Evolutionary conservation across 2,113 vertebrate genomes (phyloP).

Genomic region (Myotis davidii): DNA sequence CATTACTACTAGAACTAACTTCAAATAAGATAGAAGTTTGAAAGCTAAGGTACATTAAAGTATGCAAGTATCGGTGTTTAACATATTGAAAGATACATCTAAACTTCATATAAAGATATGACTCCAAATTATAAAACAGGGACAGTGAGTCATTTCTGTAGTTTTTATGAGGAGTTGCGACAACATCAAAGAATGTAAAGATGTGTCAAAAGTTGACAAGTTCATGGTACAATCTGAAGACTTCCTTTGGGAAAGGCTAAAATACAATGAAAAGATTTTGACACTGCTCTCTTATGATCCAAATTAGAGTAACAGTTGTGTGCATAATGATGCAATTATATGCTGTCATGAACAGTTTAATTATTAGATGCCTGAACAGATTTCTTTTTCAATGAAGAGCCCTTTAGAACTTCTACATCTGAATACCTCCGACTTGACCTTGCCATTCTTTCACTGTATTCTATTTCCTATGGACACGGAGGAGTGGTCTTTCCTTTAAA

Average conservation of each 20-base stretch:
- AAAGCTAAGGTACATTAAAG: not conserved
- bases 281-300: slow-evolving; percentile 84
- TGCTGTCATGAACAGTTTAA: slow-evolving; percentile 87
- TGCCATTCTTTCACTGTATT: not conserved
- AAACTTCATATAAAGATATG: not conserved
- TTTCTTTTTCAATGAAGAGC: slow-evolving; percentile 13
- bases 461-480: not conserved
- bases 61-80: not conserved
- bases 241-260: slow-evolving; percentile 76
- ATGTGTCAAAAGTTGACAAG: slow-evolving; percentile 29
- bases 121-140: slow-evolving; percentile 33
- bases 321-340: slow-evolving; percentile 89
- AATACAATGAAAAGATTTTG: slow-evolving; percentile 84
- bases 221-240: slow-evolving; percentile 64
- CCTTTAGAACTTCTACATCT: slow-evolving; percentile 63
- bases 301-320: slow-evolving; percentile 84
- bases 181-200: slow-evolving; percentile 52
- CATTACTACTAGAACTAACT: not conserved
- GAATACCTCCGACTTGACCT: slow-evolving; percentile 59
- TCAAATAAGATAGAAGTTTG: not conserved
- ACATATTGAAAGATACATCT: not conserved
- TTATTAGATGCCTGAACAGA: slow-evolving; percentile 81
- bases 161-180: slow-evolving; percentile 48
- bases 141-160: not conserved
- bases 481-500: not conserved